These are phyloP conservation scores for Heliconius congener DNA, from an alignment of 1,140 invertebrate genomes.

Conservation along the genomic window DNA sequence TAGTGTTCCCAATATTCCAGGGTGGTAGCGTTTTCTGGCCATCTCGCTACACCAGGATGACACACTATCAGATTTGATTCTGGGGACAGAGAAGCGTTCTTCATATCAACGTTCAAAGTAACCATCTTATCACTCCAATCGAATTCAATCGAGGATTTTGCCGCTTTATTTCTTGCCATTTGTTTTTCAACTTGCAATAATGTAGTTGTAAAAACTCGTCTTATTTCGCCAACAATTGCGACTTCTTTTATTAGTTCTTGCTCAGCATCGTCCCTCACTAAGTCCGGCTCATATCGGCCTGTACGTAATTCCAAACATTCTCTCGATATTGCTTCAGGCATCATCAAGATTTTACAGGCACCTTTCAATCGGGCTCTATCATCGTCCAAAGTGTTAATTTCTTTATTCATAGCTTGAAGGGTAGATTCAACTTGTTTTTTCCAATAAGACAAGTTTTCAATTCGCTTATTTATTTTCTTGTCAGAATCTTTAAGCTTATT, in stretches of 20 bases:
- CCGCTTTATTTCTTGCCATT: slow-evolving; percentile 87
- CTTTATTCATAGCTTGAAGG: slow-evolving; percentile 84
- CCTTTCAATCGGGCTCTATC: slow-evolving; percentile 84
- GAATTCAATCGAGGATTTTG: slow-evolving; percentile 88
- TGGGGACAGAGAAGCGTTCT: slow-evolving; percentile 83
- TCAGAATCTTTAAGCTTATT: slow-evolving; percentile 84
- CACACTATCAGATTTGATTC: slow-evolving; percentile 84
- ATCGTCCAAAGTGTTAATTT: slow-evolving; percentile 84
- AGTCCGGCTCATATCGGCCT: slow-evolving; percentile 89
- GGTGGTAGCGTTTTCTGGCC: slow-evolving; percentile 86
- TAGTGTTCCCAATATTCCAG: slow-evolving; percentile 87
- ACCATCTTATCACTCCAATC: slow-evolving; percentile 95
- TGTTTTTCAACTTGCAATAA: slow-evolving; percentile 88
- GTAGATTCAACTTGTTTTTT: slow-evolving; percentile 85
- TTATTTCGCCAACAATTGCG: slow-evolving; percentile 86
- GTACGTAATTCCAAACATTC: slow-evolving; percentile 90
- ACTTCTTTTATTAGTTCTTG: slow-evolving; percentile 89
- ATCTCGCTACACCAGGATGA: slow-evolving; percentile 86
- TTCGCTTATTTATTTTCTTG: slow-evolving; percentile 82
- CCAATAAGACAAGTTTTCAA: slow-evolving; percentile 84
- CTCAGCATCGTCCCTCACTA: slow-evolving; percentile 91
- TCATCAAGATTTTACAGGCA: slow-evolving; percentile 83
- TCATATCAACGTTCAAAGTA: slow-evolving; percentile 86
- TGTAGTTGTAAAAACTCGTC: slow-evolving; percentile 82
- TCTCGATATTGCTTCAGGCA: slow-evolving; percentile 85